These are phyloP conservation scores for Zapus hudsonius DNA, from an alignment of 2,113 vertebrate species.

Conservation along the genomic window DNA sequence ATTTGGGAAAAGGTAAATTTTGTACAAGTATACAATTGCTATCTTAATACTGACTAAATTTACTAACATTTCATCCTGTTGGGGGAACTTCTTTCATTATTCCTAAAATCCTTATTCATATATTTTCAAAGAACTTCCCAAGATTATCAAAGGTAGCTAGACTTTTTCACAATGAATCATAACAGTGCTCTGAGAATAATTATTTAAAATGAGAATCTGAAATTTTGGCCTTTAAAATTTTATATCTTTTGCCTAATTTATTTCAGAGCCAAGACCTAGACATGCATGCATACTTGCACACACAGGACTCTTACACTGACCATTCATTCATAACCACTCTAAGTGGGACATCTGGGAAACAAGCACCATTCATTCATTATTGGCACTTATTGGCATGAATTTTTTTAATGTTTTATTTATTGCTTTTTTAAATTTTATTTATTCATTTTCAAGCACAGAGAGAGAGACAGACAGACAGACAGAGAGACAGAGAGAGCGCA, in stretches of 20 bases:
- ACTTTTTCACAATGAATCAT: neutral
- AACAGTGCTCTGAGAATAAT: neutral
- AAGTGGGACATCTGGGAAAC: conserved; percentile 24
- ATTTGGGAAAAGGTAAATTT: conserved; percentile 2
- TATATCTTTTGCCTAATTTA: neutral
- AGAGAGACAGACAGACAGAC: no score
- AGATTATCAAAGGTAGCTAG: neutral
- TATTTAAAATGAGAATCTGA: neutral
- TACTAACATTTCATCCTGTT: conserved; percentile 36
- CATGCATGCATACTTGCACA: neutral
- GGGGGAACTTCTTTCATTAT: conserved; percentile 31
- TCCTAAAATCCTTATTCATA: conserved; percentile 13
- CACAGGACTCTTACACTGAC: neutral
- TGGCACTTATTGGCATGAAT: neutral
- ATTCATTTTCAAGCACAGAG: no score
- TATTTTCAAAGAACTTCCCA: neutral
- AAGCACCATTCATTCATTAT: neutral
- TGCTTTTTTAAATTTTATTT: no score
- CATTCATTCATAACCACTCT: neutral
- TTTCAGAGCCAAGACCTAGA: neutral
- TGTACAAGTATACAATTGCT: neutral
- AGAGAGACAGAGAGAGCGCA: no score
- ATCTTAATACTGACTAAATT: conserved; percentile 36
- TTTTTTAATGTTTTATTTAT: no score
- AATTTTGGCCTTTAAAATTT: conserved; percentile 39